Evolutionary conservation across 64 coral and sea anemone species (phyloP).

Genomic region (Astreopora myriophthalma): DNA sequence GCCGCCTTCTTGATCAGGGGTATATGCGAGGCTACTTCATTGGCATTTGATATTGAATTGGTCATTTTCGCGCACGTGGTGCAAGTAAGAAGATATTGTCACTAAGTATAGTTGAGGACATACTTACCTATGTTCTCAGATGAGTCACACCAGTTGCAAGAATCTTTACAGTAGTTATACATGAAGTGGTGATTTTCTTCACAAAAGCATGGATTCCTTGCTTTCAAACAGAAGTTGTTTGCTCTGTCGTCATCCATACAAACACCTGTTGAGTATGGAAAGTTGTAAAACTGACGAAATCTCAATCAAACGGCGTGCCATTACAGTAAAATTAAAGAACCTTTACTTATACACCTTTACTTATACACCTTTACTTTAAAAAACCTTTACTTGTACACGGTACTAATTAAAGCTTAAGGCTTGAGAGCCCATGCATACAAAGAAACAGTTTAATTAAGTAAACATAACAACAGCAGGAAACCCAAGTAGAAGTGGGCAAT

Average conservation of each 20-base stretch:
- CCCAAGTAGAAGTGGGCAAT: no score
- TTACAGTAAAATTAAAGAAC: neutral
- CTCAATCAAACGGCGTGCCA: neutral
- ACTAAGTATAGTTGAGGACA: neutral
- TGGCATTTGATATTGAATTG: no score
- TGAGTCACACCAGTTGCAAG: conserved; percentile 78
- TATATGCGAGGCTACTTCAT: no score
- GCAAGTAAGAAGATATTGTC: neutral
- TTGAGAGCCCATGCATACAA: no score
- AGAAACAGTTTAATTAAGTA: no score
- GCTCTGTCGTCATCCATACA: conserved; percentile 81
- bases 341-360: no score
- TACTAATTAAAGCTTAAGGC: no score
- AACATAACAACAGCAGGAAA: no score
- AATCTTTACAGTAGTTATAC: conserved; percentile 96
- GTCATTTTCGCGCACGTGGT: no score
- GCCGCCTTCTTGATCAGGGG: no score
- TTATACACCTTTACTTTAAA: no score
- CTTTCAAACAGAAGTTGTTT: conserved; percentile 78
- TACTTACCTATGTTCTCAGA: conserved; percentile 61
- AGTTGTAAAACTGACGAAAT: neutral
- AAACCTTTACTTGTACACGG: no score
- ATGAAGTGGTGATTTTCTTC: conserved; percentile 95
- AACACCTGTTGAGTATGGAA: conserved; percentile 27
- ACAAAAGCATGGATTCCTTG: conserved; percentile 87